Percentiles rank a stretch among this genome's conserved stretches.
Conservation (phyloP, 2,888 invertebrate species). For the Yponomeuta malinellus region DNA sequence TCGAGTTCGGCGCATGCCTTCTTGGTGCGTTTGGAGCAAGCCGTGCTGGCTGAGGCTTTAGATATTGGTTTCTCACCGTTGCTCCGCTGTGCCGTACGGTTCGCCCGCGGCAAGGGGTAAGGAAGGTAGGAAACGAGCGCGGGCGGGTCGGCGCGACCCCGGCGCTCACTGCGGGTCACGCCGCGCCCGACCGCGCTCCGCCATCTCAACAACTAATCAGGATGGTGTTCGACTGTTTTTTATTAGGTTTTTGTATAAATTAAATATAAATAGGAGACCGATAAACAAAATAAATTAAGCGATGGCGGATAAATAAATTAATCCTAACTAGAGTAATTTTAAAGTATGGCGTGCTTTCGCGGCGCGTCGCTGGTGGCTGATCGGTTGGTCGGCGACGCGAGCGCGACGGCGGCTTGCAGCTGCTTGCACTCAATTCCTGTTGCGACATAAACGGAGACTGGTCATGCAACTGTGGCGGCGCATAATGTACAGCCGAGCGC, state of each 20-base stretch:
- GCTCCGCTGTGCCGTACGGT: constrained; percentile 58
- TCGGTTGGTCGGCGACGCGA: constrained; percentile 62
- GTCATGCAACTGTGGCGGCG: constrained; percentile 71
- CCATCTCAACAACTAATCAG: constrained; percentile 52
- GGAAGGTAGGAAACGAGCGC: constrained; percentile 44
- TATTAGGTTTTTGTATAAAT: constrained; percentile 55
- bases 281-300: constrained; percentile 74
- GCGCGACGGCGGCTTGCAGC: constrained; percentile 61
- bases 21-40: constrained; percentile 68
- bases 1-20: constrained; percentile 51
- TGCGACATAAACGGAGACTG: constrained; percentile 76
- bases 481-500: constrained; percentile 74
- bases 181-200: constrained; percentile 47
- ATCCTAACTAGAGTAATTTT: constrained; percentile 70
- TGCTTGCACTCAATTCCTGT: constrained; percentile 71
- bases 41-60: constrained; percentile 69
- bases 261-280: constrained; percentile 58
- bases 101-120: constrained; percentile 51
- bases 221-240: constrained; percentile 71
- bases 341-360: constrained; percentile 69
- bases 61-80: constrained; percentile 72
- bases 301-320: constrained; percentile 64
- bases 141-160: constrained; percentile 45
- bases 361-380: constrained; percentile 68
- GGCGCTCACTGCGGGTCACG: constrained; percentile 33